phyloP scores from a whole-genome alignment of 2,113 vertebrate genomes.

The Peromyscus californicus region DNA sequence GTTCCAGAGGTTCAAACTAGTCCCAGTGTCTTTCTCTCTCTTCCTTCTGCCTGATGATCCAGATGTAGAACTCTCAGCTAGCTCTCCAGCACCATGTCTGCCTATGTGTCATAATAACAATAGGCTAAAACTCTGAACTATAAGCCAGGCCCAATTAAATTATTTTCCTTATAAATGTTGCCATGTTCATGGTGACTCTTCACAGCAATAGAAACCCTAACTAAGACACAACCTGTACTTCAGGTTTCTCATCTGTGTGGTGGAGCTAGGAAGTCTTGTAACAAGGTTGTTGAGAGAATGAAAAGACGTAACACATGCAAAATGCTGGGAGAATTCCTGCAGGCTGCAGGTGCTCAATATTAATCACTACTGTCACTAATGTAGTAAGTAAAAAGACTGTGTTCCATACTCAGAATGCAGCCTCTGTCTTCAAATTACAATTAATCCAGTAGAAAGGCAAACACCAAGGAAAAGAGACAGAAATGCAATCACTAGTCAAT shows the following conservation, averaged over 20 bases:
- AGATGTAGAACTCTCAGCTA: not conserved
- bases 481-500: not conserved
- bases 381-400: not conserved
- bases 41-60: not conserved
- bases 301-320: not conserved
- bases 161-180: not conserved
- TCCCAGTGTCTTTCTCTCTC: not conserved
- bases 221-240: not conserved
- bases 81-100: not conserved
- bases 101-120: not conserved
- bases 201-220: not conserved
- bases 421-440: not conserved
- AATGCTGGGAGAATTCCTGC: not conserved
- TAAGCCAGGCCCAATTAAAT: not conserved
- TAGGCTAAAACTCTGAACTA: not conserved
- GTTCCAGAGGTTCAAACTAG: not conserved
- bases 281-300: not conserved
- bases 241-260: not conserved
- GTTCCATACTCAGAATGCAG: not conserved
- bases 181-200: not conserved
- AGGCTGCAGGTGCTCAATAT: no score
- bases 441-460: not conserved
- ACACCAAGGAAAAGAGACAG: not conserved
- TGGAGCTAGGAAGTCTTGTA: no score
- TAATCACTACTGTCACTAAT: not conserved